phyloP scores from a whole-genome alignment of 2,888 invertebrate species.

The Watsonalla cultraria region DNA sequence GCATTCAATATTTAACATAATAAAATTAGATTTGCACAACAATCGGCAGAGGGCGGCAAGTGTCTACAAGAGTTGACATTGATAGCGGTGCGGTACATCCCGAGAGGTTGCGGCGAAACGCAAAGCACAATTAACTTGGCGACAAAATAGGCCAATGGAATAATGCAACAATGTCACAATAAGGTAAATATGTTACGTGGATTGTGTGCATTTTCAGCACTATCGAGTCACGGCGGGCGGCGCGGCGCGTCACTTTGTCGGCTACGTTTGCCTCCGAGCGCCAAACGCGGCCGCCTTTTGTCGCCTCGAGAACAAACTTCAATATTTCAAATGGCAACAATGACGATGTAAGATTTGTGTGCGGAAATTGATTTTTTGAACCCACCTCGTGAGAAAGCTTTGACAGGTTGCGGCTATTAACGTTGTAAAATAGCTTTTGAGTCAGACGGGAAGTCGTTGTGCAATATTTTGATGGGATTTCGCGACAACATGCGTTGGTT shows the following conservation, averaged over 20 bases:
- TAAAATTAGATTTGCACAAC: no score
- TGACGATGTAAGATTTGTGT: slow-evolving; percentile 73
- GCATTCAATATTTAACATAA: no score
- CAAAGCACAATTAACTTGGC: slow-evolving; percentile 54
- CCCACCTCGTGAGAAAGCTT: slow-evolving; percentile 64
- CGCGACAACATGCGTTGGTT: slow-evolving; percentile 15
- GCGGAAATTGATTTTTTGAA: slow-evolving; percentile 77
- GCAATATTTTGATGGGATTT: slow-evolving; percentile 32
- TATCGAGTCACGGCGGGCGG: slow-evolving; percentile 56
- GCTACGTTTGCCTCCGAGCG: slow-evolving; percentile 28
- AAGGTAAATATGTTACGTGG: slow-evolving; percentile 65
- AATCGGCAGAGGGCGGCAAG: background rate
- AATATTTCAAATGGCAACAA: slow-evolving; percentile 73
- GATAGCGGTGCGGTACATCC: slow-evolving; percentile 10
- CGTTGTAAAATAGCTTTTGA: slow-evolving; percentile 39
- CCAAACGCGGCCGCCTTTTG: slow-evolving; percentile 51
- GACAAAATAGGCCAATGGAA: slow-evolving; percentile 43
- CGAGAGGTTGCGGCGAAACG: slow-evolving; percentile 25
- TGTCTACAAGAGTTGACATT: background rate
- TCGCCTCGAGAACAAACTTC: slow-evolving; percentile 45
- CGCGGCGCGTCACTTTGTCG: slow-evolving; percentile 55
- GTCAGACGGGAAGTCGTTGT: slow-evolving; percentile 49
- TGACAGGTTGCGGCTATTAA: slow-evolving; percentile 63
- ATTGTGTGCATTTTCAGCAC: slow-evolving; percentile 72
- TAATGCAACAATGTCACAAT: slow-evolving; percentile 53